A percentile compares a stretch with the other conserved stretches of the same genome.
Evolutionary conservation across 2,888 invertebrate genomes (phyloP).

Genomic region (Epirrhoe alternata): DNA sequence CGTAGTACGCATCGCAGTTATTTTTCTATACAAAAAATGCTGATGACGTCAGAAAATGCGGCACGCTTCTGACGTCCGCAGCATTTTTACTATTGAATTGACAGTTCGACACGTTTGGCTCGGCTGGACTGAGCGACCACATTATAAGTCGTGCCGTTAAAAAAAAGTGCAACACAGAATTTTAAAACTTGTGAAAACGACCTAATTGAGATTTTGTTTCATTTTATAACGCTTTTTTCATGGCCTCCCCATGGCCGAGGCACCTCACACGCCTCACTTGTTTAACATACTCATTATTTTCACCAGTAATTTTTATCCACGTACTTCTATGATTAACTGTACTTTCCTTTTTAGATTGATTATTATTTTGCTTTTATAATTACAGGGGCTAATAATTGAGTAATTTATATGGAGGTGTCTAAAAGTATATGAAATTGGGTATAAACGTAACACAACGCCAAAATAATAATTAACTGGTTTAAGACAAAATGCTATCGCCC

Average conservation of each 20-base stretch:
- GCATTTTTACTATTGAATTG: too few species aligned
- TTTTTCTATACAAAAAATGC: too few species aligned
- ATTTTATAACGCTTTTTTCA: constrained; percentile 39
- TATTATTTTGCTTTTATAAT: constrained; percentile 76
- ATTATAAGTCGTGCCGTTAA: too few species aligned
- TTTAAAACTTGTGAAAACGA: too few species aligned
- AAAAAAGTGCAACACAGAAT: too few species aligned
- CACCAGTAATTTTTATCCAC: constrained; percentile 57
- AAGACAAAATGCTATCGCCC: background rate
- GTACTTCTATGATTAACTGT: constrained; percentile 72
- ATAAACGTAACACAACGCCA: background rate
- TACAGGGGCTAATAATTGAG: constrained; percentile 74
- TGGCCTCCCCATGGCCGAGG: constrained; percentile 54
- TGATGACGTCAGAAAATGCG: too few species aligned
- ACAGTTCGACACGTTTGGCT: too few species aligned
- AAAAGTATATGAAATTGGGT: constrained; percentile 3
- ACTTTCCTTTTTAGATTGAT: constrained; percentile 81
- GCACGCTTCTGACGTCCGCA: too few species aligned
- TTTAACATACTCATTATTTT: constrained; percentile 78
- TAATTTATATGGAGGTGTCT: constrained; percentile 58
- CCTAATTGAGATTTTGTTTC: too few species aligned
- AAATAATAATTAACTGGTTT: background rate
- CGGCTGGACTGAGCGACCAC: too few species aligned
- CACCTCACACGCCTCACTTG: constrained; percentile 69
- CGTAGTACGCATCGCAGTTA: too few species aligned